Conservation (phyloP, 2,113 vertebrate genomes). For the Pavo muticus region DNA sequence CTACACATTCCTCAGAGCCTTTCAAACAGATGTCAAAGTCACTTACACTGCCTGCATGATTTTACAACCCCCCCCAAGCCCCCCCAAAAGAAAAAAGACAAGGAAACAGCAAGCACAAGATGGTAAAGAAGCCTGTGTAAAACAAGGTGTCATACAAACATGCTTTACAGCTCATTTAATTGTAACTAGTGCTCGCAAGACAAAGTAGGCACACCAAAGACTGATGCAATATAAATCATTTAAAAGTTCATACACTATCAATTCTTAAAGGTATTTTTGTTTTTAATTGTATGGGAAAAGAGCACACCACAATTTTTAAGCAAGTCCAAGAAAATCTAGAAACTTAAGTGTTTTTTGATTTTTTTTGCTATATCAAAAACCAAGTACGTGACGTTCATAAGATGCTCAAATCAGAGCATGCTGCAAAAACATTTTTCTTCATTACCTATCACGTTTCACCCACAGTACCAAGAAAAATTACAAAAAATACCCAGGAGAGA, state of each 20-base stretch:
- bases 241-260: background rate
- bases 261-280: background rate
- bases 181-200: background rate
- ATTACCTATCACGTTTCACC: background rate
- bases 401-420: background rate
- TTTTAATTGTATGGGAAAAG: background rate
- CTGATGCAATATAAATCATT: background rate
- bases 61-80: background rate
- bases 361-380: background rate
- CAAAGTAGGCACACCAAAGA: background rate
- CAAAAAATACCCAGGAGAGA: background rate
- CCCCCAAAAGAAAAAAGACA: background rate
- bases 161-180: background rate
- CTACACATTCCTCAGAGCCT: background rate
- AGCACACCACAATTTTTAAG: background rate
- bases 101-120: background rate
- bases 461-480: background rate
- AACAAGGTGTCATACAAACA: background rate
- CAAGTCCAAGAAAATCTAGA: background rate
- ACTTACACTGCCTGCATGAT: background rate
- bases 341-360: background rate
- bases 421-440: background rate
- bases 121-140: background rate
- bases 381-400: background rate
- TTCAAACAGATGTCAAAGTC: rapidly evolving